Percentiles rank a stretch among this genome's conserved stretches.
Evolutionary conservation across 2,888 invertebrate genomes (phyloP).

Genomic region (Romanomermis culicivorax): DNA sequence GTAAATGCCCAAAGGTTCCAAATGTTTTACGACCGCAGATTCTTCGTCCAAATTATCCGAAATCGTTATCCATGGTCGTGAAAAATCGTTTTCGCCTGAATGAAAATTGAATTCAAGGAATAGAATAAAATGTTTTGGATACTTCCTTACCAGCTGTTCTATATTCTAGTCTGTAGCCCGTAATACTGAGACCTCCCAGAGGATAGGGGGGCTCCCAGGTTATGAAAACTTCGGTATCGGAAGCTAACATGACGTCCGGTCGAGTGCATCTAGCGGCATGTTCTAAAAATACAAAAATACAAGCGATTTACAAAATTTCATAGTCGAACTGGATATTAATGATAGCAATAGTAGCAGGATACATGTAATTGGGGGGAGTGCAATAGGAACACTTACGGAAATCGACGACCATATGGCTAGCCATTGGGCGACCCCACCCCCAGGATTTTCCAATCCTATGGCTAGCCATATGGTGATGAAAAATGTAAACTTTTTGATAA

Average conservation of each 20-base stretch:
- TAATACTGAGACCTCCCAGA: conserved; percentile 68
- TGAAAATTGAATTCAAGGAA: background rate
- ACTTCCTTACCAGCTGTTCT: conserved; percentile 27
- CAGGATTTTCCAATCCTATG: too few species aligned
- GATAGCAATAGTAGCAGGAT: too few species aligned
- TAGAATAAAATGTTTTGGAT: conserved; percentile 22
- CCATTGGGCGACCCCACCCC: too few species aligned
- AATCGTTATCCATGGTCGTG: conserved; percentile 50
- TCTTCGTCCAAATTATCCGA: conserved; percentile 78
- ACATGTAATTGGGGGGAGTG: too few species aligned
- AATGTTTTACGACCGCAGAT: conserved; percentile 56
- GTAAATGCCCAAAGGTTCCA: conserved; percentile 58
- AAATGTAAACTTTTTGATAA: too few species aligned
- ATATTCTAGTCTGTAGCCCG: conserved; percentile 65
- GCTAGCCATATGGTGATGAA: too few species aligned
- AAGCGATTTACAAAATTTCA: background rate
- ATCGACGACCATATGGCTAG: too few species aligned
- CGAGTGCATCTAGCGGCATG: conserved; percentile 69
- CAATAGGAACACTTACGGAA: too few species aligned
- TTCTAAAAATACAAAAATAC: conserved; percentile 28
- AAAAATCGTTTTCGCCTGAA: conserved; percentile 41
- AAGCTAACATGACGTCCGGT: conserved; percentile 57
- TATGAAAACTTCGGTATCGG: conserved; percentile 63
- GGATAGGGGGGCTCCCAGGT: conserved; percentile 79
- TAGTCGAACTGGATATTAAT: too few species aligned